phyloP scores from a whole-genome alignment of 2,888 invertebrate species.

The Chrysopilus asiliformis region DNA sequence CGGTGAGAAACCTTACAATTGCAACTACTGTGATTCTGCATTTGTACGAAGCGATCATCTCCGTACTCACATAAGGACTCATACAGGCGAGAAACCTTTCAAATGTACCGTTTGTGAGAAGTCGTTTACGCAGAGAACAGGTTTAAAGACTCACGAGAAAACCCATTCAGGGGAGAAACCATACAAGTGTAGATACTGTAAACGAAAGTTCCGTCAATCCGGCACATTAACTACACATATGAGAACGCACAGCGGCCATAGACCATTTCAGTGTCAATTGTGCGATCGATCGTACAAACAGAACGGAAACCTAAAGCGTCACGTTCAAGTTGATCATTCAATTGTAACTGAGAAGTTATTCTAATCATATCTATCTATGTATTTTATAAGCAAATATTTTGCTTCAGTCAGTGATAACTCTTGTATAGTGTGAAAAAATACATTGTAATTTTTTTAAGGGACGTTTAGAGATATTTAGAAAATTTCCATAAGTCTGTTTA shows the following conservation, averaged over 20 bases:
- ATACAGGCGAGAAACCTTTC: constrained; percentile 12
- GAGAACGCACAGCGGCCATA: constrained; percentile 9
- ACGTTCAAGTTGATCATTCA: constrained; percentile 10
- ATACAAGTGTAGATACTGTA: constrained; percentile 9
- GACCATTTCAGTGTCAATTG: constrained; percentile 11
- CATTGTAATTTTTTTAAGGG: too few species aligned
- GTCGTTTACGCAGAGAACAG: constrained; percentile 11
- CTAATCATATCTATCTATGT: too few species aligned
- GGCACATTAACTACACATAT: constrained; percentile 11
- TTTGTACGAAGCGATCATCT: constrained; percentile 12
- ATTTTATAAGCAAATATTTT: too few species aligned
- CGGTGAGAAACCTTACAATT: constrained; percentile 12
- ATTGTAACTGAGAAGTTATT: too few species aligned
- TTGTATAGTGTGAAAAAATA: too few species aligned
- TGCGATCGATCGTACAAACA: constrained; percentile 10
- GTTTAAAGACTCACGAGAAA: constrained; percentile 9
- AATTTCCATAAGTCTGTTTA: too few species aligned
- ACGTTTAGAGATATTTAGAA: too few species aligned
- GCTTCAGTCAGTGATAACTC: too few species aligned
- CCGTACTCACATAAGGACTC: constrained; percentile 10
- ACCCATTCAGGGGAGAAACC: constrained; percentile 12
- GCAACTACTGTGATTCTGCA: constrained; percentile 9
- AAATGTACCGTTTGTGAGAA: constrained; percentile 8
- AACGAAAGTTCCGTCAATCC: constrained; percentile 9
- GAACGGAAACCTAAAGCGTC: constrained; percentile 9